A percentile compares a stretch with the other conserved stretches of the same genome.
phyloP scores from a whole-genome alignment of 1,140 invertebrate genomes.

The Lithobius niger region DNA sequence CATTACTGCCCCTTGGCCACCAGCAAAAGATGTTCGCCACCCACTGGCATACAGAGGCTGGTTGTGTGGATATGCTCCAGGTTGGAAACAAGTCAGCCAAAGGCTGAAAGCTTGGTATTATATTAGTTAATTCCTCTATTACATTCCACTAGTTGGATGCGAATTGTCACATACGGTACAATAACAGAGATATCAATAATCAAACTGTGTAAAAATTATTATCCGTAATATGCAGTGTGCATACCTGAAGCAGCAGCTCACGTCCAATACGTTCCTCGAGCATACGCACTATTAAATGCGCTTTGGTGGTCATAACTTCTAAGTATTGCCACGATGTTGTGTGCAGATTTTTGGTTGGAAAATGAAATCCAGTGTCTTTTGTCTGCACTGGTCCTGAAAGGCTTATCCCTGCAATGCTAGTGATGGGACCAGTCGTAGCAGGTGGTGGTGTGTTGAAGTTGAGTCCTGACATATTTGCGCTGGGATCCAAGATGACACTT shows the following conservation, averaged over 20 bases:
- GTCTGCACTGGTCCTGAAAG: constrained; percentile 6
- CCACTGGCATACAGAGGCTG: too few relatives aligned
- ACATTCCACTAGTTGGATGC: too few relatives aligned
- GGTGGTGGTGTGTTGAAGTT: constrained; percentile 31
- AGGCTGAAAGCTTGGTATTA: too few relatives aligned
- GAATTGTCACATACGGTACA: too few relatives aligned
- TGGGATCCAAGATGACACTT: constrained; percentile 84
- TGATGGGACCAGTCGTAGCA: constrained; percentile 40
- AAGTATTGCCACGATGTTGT: constrained; percentile 87
- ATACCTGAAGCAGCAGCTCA: constrained; percentile 87
- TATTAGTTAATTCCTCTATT: too few relatives aligned
- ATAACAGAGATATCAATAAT: too few relatives aligned
- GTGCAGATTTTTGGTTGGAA: constrained; percentile 72
- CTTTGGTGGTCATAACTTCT: constrained; percentile 80
- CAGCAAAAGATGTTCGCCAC: too few relatives aligned
- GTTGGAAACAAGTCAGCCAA: too few relatives aligned
- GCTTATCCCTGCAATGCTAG: neutral
- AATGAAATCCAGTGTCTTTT: constrained; percentile 53
- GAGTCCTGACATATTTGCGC: constrained; percentile 42
- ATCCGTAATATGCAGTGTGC: too few relatives aligned
- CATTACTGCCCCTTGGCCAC: too few relatives aligned
- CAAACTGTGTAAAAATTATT: too few relatives aligned
- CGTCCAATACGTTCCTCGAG: constrained; percentile 89
- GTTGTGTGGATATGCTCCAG: too few relatives aligned
- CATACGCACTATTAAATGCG: constrained; percentile 88